phyloP scores from a whole-genome alignment of 1,140 invertebrate species.

The Drosophila carrolli region DNA sequence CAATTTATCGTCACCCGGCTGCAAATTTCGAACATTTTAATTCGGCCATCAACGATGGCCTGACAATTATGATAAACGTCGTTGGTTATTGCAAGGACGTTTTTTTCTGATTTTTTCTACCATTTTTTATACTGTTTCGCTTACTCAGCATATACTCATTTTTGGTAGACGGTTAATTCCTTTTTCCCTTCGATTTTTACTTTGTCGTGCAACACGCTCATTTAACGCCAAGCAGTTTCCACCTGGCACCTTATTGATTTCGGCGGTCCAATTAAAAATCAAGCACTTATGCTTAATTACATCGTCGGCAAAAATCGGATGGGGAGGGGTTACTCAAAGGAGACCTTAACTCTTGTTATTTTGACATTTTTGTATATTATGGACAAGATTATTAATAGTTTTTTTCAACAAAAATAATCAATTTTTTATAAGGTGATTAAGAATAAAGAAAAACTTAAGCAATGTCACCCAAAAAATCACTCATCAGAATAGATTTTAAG shows the following conservation, averaged over 20 bases:
- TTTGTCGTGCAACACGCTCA: conserved; percentile 58
- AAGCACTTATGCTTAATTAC: conserved; percentile 63
- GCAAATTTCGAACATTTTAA: conserved; percentile 57
- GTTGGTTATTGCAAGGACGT: conserved; percentile 30
- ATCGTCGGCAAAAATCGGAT: conserved; percentile 17
- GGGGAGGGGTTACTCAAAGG: conserved; percentile 7
- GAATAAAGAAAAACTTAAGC: too few relatives aligned
- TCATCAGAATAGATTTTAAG: too few relatives aligned
- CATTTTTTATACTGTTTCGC: background rate
- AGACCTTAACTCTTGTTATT: too few relatives aligned
- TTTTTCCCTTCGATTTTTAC: background rate
- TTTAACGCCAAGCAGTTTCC: conserved; percentile 45
- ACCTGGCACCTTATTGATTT: conserved; percentile 67
- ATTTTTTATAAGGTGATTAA: too few relatives aligned
- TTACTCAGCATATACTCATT: background rate
- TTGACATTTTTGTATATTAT: too few relatives aligned
- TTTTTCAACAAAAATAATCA: too few relatives aligned
- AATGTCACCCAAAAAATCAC: too few relatives aligned
- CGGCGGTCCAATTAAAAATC: conserved; percentile 61
- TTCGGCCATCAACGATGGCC: conserved; percentile 34
- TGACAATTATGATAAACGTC: conserved; percentile 66
- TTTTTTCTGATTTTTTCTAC: background rate
- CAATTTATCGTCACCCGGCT: conserved; percentile 41
- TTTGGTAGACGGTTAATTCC: conserved; percentile 28
- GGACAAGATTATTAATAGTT: too few relatives aligned